Conservation (phyloP, 2,888 invertebrate genomes). For the Calameuta idolon region DNA sequence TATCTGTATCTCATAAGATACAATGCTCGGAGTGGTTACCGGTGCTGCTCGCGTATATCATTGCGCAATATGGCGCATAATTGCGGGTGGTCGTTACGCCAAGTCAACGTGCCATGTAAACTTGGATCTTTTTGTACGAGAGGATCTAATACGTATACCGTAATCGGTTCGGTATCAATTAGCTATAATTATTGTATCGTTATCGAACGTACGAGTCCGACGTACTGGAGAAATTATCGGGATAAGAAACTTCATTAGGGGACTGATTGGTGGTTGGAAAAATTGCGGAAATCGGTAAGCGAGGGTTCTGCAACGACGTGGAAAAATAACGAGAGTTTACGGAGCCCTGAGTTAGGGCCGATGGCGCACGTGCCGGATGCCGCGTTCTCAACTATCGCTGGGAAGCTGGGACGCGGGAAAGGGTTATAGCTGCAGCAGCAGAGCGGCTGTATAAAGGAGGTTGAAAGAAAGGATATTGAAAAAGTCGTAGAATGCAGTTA, state of each 20-base stretch:
- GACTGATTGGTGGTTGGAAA: neutral
- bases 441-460: neutral
- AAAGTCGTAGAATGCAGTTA: neutral
- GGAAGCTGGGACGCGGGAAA: neutral
- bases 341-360: neutral
- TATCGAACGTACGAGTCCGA: neutral
- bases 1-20: neutral
- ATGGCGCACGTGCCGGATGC: neutral
- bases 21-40: neutral
- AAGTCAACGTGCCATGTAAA: constrained; percentile 57
- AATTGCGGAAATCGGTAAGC: neutral
- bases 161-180: neutral
- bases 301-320: neutral
- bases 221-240: neutral
- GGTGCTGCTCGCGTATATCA: neutral
- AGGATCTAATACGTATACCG: neutral
- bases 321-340: neutral
- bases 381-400: neutral
- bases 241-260: neutral
- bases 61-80: constrained; percentile 37
- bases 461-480: neutral
- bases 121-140: constrained; percentile 46
- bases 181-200: neutral
- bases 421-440: neutral
- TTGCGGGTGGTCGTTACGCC: constrained; percentile 55